phyloP scores from a whole-genome alignment of 2,797 vertebrate species.

The Labroides dimidiatus region DNA sequence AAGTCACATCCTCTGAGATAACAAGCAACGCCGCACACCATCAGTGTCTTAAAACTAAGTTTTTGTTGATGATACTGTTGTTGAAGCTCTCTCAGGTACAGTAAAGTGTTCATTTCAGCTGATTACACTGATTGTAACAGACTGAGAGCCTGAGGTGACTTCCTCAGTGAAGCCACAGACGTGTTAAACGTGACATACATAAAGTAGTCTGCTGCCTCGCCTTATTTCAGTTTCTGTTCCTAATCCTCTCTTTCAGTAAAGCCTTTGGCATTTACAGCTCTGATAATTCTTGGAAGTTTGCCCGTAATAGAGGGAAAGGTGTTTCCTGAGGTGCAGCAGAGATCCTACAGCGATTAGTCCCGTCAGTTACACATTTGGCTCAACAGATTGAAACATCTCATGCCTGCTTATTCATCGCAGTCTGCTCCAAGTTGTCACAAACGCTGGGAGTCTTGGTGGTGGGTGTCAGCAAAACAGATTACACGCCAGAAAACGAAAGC shows the following conservation, averaged over 20 bases:
- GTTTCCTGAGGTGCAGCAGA: background rate
- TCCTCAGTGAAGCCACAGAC: background rate
- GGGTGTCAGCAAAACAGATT: conserved; percentile 11
- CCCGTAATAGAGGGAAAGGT: background rate
- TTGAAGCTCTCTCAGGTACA: background rate
- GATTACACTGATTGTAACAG: conserved; percentile 10
- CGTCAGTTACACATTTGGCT: background rate
- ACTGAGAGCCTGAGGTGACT: conserved; percentile 1
- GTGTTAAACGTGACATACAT: background rate
- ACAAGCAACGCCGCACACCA: conserved; percentile 22
- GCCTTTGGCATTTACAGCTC: background rate
- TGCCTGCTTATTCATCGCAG: conserved; percentile 2
- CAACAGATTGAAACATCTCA: conserved; percentile 10
- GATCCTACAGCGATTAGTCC: background rate
- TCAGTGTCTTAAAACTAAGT: background rate
- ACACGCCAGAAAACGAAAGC: conserved; percentile 7
- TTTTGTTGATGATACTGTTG: conserved; percentile 3
- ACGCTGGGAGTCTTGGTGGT: background rate
- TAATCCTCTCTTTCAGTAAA: conserved; percentile 16
- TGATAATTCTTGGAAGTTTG: conserved; percentile 6
- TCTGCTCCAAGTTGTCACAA: conserved; percentile 8
- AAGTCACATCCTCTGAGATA: conserved; percentile 23
- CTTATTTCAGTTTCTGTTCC: conserved; percentile 52
- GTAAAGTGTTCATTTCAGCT: conserved; percentile 8
- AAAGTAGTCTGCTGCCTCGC: background rate